Percentiles rank a stretch among this genome's conserved stretches.
These are phyloP conservation scores for Laticauda laticaudata DNA, from an alignment of 2,113 vertebrate genomes.

Conservation along the genomic window DNA sequence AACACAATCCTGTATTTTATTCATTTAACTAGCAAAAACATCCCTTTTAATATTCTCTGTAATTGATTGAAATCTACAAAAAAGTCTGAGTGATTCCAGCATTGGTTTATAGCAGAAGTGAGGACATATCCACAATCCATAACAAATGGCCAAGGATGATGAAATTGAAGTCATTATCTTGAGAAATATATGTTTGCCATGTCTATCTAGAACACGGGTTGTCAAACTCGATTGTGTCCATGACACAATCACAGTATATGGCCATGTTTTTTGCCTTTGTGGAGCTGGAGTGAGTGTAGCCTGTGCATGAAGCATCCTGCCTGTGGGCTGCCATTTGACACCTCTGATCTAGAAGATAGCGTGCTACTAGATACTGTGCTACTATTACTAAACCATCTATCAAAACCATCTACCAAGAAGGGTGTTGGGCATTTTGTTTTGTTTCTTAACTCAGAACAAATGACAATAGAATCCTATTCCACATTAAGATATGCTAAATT, in stretches of 20 bases:
- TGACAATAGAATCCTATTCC: background rate
- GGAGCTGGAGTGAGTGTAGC: fast-evolving
- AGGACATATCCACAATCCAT: background rate
- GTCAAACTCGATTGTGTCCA: fast-evolving
- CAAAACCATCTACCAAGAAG: background rate
- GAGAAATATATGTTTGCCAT: background rate
- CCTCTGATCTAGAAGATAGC: background rate
- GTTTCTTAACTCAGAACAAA: background rate
- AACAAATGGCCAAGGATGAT: background rate
- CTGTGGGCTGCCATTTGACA: background rate
- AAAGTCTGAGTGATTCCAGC: background rate
- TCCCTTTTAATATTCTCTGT: background rate
- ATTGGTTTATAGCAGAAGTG: background rate
- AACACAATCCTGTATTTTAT: background rate
- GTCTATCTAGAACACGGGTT: background rate
- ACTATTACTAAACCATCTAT: background rate
- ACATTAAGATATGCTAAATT: background rate
- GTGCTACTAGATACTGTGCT: background rate
- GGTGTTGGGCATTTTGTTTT: background rate
- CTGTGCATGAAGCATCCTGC: background rate
- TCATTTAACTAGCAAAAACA: background rate
- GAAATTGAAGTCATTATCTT: background rate
- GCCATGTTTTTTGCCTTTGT: background rate
- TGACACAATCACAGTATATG: fast-evolving
- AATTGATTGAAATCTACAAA: background rate